These are phyloP conservation scores for Stictonetta naevosa DNA, from an alignment of 2,113 vertebrate genomes.

Conservation along the genomic window DNA sequence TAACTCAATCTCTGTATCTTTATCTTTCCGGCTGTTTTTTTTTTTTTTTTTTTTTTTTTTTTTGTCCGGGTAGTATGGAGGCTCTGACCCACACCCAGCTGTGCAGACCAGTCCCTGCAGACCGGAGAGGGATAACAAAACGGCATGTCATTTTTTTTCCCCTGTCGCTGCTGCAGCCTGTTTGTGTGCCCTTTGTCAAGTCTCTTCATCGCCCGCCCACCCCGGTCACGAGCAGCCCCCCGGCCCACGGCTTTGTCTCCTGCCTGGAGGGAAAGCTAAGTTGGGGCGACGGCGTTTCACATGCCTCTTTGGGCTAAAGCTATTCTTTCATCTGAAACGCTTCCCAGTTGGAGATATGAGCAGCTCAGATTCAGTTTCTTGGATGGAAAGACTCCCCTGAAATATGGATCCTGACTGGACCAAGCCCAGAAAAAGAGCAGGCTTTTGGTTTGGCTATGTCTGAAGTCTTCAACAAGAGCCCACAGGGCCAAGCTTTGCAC, in stretches of 20 bases:
- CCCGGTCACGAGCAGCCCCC: neutral
- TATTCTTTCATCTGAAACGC: conserved; percentile 5
- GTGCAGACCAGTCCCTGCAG: neutral
- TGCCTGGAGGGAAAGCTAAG: neutral
- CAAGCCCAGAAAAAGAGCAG: neutral
- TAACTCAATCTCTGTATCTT: neutral
- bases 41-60: neutral
- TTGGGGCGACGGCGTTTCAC: neutral
- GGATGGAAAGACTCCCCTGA: neutral
- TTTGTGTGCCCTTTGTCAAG: conserved; percentile 20
- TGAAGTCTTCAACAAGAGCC: conserved; percentile 29
- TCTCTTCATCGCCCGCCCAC: neutral
- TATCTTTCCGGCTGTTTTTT: neutral
- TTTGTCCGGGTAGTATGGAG: neutral
- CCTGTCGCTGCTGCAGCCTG: neutral
- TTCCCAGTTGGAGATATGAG: conserved; percentile 33
- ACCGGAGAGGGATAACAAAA: conserved; percentile 30
- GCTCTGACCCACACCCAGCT: neutral
- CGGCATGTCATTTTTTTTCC: neutral
- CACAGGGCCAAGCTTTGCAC: conserved; percentile 12
- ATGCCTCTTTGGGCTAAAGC: neutral
- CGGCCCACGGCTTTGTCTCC: neutral
- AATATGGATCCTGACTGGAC: conserved; percentile 23
- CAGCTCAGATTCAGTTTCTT: conserved; percentile 38
- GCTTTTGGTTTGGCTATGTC: conserved; percentile 22